Evolutionary conservation across 2,888 invertebrate species (phyloP), one percentile per base, ranked within the genome.

Genomic region (Melipona beecheii): DNA sequence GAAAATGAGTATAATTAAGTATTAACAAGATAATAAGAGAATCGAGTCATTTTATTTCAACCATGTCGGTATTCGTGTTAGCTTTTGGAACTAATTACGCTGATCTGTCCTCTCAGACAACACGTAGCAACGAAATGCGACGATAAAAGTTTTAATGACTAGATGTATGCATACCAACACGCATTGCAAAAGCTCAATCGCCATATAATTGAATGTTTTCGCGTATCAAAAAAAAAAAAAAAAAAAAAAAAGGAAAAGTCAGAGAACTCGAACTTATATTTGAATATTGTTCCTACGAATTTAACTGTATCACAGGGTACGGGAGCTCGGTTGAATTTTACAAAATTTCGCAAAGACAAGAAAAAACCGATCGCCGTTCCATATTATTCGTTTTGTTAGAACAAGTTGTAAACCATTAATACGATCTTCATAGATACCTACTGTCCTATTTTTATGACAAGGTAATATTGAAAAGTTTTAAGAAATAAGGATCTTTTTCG

Each of bases 1-100:
- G 36, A 43, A 9, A 43, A 43, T 43, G 9, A 19, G 24, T 54
- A 9, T 43, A 2, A 43, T 11, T 2, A 43, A 43, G 9, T 43
- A 9, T 43, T 43, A 43, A 43, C 2, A 36, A 36, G 36, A 36
- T 36, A 36, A 36, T 36, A 36, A 36, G 36, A 36, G 36, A 36
- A 75, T 83, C 77, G 77, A 77, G 72, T 24, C 49, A 78, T 74
- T 84, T 84, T 78, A 81, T 84, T 79, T 64, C 74, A 86, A 74
- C 70, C 36, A 43, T 43, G 9, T 43, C 9, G 9, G 43, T 43
- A 36, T 36, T 36, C 4, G 36, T 36, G 9, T 43, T 43, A 43
- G 9, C 65, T 58, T 71, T 24, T 24, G 24, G 43, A 36, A 49
- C n/a, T 74, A 78, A 49, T 58, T 70, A 56, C 31, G 56, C 21